Percentiles rank a stretch among this genome's conserved stretches.
Conservation (phyloP, 2,888 invertebrate genomes). For the Hyposoter dolosus region DNA sequence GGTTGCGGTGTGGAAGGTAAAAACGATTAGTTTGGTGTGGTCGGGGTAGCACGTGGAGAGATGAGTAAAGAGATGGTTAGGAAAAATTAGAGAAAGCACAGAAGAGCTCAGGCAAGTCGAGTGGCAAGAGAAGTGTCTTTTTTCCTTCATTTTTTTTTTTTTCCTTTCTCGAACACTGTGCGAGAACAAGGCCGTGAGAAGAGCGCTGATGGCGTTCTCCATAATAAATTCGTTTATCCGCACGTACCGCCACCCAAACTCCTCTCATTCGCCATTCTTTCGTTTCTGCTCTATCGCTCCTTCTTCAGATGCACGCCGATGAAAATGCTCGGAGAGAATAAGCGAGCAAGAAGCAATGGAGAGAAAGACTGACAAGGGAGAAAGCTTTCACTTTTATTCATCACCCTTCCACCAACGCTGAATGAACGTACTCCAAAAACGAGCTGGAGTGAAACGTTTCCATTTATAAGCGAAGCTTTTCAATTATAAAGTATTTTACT, state of each 20-base stretch:
- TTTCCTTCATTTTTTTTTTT: constrained; percentile 5
- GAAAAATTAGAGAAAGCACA: constrained; percentile 65
- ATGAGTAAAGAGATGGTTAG: constrained; percentile 49
- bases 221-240: constrained; percentile 80
- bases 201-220: constrained; percentile 66
- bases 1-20: constrained; percentile 28
- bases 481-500: constrained; percentile 80
- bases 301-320: constrained; percentile 5
- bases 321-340: constrained; percentile 16
- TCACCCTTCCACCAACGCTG: constrained; percentile 43
- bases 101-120: constrained; percentile 59
- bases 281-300: constrained; percentile 60
- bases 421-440: constrained; percentile 39
- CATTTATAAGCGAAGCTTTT: constrained; percentile 80
- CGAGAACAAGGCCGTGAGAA: constrained; percentile 60
- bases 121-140: constrained; percentile 26
- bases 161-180: not conserved
- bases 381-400: constrained; percentile 74
- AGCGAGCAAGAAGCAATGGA: not conserved
- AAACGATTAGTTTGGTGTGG: constrained; percentile 60
- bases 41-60: not conserved
- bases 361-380: constrained; percentile 34
- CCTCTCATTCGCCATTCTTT: constrained; percentile 60
- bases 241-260: constrained; percentile 57
- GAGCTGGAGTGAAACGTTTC: constrained; percentile 59